These are phyloP conservation scores for Gorsachius goisagi DNA, from an alignment of 2,113 vertebrate genomes.

Conservation along the genomic window DNA sequence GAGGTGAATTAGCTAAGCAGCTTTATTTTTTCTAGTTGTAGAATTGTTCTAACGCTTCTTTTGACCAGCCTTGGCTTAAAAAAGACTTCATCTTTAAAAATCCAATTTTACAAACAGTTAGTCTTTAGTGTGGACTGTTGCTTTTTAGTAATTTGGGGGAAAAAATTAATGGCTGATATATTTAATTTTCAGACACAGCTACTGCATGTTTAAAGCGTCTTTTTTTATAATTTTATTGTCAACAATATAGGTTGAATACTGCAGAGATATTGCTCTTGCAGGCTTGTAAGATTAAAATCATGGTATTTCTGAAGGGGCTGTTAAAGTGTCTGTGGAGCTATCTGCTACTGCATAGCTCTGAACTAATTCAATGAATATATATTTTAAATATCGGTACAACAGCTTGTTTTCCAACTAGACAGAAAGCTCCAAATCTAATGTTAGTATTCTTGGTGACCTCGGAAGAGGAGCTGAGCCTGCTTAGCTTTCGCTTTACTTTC, in stretches of 20 bases:
- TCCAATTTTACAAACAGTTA: constrained; percentile 76
- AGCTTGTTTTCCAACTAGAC: not conserved
- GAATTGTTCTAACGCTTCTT: constrained; percentile 6
- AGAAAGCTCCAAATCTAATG: not conserved
- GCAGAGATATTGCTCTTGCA: not conserved
- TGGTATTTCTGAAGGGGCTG: constrained; percentile 14
- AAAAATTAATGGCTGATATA: constrained; percentile 62
- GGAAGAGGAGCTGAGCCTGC: not conserved
- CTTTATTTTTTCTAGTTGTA: constrained; percentile 16
- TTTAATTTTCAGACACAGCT: constrained; percentile 39
- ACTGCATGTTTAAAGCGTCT: not conserved
- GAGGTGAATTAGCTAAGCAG: not conserved
- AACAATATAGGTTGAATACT: not conserved
- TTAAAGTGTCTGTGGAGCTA: not conserved
- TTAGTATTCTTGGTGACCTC: not conserved
- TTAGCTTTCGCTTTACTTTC: not conserved
- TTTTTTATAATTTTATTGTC: constrained; percentile 32
- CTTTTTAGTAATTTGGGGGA: constrained; percentile 69
- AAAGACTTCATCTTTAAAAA: constrained; percentile 68
- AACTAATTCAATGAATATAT: not conserved
- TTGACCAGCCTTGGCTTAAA: constrained; percentile 17
- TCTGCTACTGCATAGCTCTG: not conserved
- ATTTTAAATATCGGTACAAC: not conserved
- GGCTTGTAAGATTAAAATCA: not conserved
- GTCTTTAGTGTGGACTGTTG: constrained; percentile 72